These are phyloP conservation scores for Bufotes viridis DNA, from an alignment of 2,797 vertebrate species.

Conservation along the genomic window DNA sequence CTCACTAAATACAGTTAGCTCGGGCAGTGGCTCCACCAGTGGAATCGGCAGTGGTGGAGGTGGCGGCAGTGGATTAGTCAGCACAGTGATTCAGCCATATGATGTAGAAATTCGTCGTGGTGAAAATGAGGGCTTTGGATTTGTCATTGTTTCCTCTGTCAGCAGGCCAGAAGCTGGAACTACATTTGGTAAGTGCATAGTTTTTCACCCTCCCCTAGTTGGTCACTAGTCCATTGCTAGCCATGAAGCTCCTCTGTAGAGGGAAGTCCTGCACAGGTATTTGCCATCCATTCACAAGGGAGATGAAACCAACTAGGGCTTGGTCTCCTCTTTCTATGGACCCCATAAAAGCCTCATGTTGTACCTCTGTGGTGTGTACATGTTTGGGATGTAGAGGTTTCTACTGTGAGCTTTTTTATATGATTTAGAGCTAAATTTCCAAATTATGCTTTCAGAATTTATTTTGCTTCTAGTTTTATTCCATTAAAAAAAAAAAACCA, in stretches of 20 bases:
- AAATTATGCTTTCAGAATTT: conserved; percentile 36
- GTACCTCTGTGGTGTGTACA: not conserved
- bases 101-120: conserved; percentile 95
- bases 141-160: conserved; percentile 97
- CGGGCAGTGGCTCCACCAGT: conserved; percentile 94
- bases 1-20: conserved; percentile 96
- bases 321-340: not conserved
- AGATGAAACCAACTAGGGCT: too few species aligned
- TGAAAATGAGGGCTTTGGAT: conserved; percentile 96
- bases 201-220: not conserved
- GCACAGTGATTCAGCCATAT: conserved; percentile 85
- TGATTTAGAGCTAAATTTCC: conserved; percentile 52
- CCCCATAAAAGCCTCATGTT: not conserved
- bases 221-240: not conserved
- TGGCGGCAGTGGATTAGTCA: conserved; percentile 75
- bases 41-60: conserved; percentile 91
- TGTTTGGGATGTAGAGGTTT: not conserved
- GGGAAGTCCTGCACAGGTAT: not conserved
- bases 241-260: not conserved
- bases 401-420: not conserved
- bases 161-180: conserved; percentile 95
- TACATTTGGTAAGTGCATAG: conserved; percentile 87
- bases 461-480: conserved; percentile 61
- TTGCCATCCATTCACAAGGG: not conserved
- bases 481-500: conserved; percentile 29